Evolutionary conservation across 1,140 invertebrate genomes (phyloP), one percentile per base, ranked within the genome.

Genomic region (Megalonaias nervosa): DNA sequence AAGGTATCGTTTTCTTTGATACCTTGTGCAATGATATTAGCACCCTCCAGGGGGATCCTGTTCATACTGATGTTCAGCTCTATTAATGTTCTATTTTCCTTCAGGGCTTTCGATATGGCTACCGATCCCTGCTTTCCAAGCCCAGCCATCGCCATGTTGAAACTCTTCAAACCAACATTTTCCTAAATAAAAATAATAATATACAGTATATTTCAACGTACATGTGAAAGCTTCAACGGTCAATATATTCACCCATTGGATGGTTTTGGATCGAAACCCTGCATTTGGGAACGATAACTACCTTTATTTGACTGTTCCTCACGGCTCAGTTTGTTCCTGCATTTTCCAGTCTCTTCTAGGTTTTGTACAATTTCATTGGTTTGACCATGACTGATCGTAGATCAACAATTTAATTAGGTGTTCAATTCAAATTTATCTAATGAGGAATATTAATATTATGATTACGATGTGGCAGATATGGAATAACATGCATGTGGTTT

Each of bases 61-160:
- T 87, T 88, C 66, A 85, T 82, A 57, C 84, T 85, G 56, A 89
- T 74, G 78, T 89, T 85, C 1, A 89, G 74, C 67, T 88, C 86
- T 23, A 80, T 65, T 12, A 89, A 67, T 12, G 86, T 86, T n/a
- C 82, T 70, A 71, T 89, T 89, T 61, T 86, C 74, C 64, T 69
- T 75, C n/a, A 89, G 71, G 14, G 86, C 87, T 26, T 74, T 71
- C 6, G 78, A 64, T 55, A 88, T 79, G 9, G 81, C 81, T 56
- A 79, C 77, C 5, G 84, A 78, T 13, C 86, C 87, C 6, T 78
- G 80, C 62, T 76, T 69, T 11, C 81, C 85, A 17, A 88, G 60
- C n/a, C 87, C 86, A 26, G 86, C 85, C 84, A 85, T 86, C 12
- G 82, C 72, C 75, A 88, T 79, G 75, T 81, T 84, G 71, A 88